Conservation (phyloP, 1,140 invertebrate species). For the Phenacoccus solenopsis region DNA sequence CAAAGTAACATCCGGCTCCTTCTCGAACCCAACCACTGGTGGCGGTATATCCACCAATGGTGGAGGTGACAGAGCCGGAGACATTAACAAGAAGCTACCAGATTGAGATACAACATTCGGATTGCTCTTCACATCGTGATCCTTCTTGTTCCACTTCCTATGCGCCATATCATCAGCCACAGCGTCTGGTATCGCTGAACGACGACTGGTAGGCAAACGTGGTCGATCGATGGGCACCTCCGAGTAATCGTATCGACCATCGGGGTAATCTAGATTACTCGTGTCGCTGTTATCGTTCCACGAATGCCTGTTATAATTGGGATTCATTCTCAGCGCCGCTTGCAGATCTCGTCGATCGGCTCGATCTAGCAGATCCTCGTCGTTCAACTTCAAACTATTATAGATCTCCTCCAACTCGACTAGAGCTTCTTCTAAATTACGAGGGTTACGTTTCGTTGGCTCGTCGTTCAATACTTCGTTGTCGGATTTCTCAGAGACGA, state of each 20-base stretch:
- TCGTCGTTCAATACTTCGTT: not conserved
- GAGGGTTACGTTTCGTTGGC: slow-evolving; percentile 37
- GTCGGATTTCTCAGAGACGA: not conserved
- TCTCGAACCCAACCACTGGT: not conserved
- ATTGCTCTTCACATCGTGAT: slow-evolving; percentile 26
- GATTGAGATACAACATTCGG: slow-evolving; percentile 45
- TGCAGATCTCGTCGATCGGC: slow-evolving; percentile 61
- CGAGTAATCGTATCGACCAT: not conserved
- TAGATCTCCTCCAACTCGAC: slow-evolving; percentile 81
- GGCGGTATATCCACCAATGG: slow-evolving; percentile 22
- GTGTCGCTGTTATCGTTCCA: not conserved
- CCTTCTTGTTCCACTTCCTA: slow-evolving; percentile 44
- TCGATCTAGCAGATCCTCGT: slow-evolving; percentile 65
- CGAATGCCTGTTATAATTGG: not conserved
- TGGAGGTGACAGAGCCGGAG: slow-evolving; percentile 42
- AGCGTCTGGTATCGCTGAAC: slow-evolving; percentile 18
- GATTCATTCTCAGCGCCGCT: slow-evolving; percentile 8
- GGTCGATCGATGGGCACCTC: not conserved
- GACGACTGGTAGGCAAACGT: not conserved
- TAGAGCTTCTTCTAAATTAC: slow-evolving; percentile 71
- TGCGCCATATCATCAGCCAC: slow-evolving; percentile 61
- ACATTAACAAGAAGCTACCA: slow-evolving; percentile 57
- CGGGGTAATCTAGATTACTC: not conserved
- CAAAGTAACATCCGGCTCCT: slow-evolving; percentile 61
- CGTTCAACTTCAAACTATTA: slow-evolving; percentile 62